phyloP scores from a whole-genome alignment of 2,113 vertebrate genomes.

The Pica pica region DNA sequence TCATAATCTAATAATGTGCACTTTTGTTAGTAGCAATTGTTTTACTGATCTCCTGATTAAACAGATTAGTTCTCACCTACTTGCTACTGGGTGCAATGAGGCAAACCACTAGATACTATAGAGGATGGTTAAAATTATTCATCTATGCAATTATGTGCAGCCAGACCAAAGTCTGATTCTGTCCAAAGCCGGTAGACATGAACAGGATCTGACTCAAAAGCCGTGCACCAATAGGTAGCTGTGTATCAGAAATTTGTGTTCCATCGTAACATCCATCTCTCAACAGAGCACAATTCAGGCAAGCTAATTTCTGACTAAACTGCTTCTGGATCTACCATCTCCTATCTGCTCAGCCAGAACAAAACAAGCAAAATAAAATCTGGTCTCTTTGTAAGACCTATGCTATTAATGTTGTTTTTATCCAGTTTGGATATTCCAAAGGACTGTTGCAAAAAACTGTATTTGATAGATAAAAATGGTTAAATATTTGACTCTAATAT shows the following conservation, averaged over 20 bases:
- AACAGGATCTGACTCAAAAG: not conserved
- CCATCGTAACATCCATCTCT: not conserved
- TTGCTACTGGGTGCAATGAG: not conserved
- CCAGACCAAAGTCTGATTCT: not conserved
- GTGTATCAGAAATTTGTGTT: not conserved
- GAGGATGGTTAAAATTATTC: not conserved
- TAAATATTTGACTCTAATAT: not conserved
- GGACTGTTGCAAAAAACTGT: not conserved
- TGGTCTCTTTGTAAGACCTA: not conserved
- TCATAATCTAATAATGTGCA: not conserved
- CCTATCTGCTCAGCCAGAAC: not conserved
- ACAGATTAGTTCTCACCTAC: not conserved
- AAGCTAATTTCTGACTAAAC: not conserved
- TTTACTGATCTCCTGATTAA: not conserved
- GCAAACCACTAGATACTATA: not conserved
- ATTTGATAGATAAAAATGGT: not conserved
- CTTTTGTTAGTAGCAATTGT: not conserved
- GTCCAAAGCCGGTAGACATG: not conserved
- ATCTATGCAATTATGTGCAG: not conserved
- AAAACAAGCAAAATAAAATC: not conserved
- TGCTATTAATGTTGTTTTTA: not conserved
- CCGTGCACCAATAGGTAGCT: not conserved
- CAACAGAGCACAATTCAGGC: not conserved
- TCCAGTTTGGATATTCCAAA: not conserved
- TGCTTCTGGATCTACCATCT: not conserved